phyloP scores from a whole-genome alignment of 2,888 invertebrate genomes.

The Lochmaea crataegi region DNA sequence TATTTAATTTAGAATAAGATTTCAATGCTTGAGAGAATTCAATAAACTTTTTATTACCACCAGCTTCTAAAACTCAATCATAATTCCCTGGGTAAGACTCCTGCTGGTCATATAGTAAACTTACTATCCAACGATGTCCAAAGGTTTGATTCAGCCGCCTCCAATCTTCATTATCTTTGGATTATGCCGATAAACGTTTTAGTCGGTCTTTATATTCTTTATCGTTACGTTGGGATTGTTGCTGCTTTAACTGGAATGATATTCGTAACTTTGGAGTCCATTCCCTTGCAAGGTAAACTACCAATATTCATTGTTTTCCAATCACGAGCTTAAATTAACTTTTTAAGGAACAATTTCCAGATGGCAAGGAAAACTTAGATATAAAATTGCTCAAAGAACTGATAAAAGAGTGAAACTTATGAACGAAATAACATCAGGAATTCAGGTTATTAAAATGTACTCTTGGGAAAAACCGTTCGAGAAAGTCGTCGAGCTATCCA shows the following conservation, averaged over 20 bases:
- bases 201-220: slow-evolving; percentile 73
- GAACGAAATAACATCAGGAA: slow-evolving; percentile 65
- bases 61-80: slow-evolving; percentile 74
- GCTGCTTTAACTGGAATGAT: slow-evolving; percentile 73
- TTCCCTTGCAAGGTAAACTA: slow-evolving; percentile 67
- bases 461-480: slow-evolving; percentile 81
- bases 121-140: slow-evolving; percentile 87
- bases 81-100: slow-evolving; percentile 81
- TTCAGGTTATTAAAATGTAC: slow-evolving; percentile 83
- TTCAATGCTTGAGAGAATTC: no score
- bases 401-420: slow-evolving; percentile 74
- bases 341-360: slow-evolving; percentile 65
- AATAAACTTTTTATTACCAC: no score
- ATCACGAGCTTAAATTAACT: neutral
- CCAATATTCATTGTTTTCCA: neutral
- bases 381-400: slow-evolving; percentile 66
- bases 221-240: slow-evolving; percentile 66
- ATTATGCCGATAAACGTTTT: slow-evolving; percentile 81
- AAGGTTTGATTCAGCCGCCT: slow-evolving; percentile 79
- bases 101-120: slow-evolving; percentile 86
- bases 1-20: no score
- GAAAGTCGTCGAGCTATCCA: slow-evolving; percentile 67
- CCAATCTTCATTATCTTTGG: slow-evolving; percentile 82
- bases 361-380: slow-evolving; percentile 63
- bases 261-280: slow-evolving; percentile 68